A percentile compares a stretch with the other conserved stretches of the same genome.
Evolutionary conservation across 2,888 invertebrate genomes (phyloP).

Genomic region (Nasonovia ribisnigri): DNA sequence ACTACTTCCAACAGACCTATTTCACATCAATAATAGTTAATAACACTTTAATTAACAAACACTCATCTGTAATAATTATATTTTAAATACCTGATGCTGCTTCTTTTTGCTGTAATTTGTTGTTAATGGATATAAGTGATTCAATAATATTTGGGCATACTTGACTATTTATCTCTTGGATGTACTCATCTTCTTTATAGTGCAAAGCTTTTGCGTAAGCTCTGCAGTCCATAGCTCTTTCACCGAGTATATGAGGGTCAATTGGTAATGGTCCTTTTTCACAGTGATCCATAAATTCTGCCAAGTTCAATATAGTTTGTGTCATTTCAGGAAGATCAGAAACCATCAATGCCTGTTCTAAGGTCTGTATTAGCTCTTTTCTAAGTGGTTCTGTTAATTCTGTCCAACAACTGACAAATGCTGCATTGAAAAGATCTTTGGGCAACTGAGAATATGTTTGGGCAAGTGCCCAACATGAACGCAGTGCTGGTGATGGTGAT

Average conservation of each 20-base stretch:
- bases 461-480: slow-evolving; percentile 92
- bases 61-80: background rate
- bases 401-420: slow-evolving; percentile 99
- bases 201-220: slow-evolving; percentile 87
- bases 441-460: slow-evolving; percentile 94
- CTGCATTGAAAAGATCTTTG: slow-evolving; percentile 96
- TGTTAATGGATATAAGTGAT: slow-evolving; percentile 95
- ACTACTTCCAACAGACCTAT: slow-evolving; percentile 83
- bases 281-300: slow-evolving; percentile 99
- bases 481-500: slow-evolving; percentile 93
- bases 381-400: slow-evolving; percentile 87
- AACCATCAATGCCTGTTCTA: slow-evolving; percentile 91
- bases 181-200: slow-evolving; percentile 95
- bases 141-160: slow-evolving; percentile 79
- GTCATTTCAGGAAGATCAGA: slow-evolving; percentile 96
- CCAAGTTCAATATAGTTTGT: slow-evolving; percentile 95
- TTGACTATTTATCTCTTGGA: slow-evolving; percentile 83
- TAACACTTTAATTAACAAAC: background rate
- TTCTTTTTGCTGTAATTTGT: slow-evolving; percentile 97
- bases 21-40: slow-evolving; percentile 29
- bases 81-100: slow-evolving; percentile 85
- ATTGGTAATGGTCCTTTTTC: slow-evolving; percentile 94
- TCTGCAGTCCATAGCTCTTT: slow-evolving; percentile 94
- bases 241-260: slow-evolving; percentile 87
- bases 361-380: slow-evolving; percentile 85